Base-by-base conservation (phyloP, 2,888 invertebrate species). In the Endotricha flammealis region DNA sequence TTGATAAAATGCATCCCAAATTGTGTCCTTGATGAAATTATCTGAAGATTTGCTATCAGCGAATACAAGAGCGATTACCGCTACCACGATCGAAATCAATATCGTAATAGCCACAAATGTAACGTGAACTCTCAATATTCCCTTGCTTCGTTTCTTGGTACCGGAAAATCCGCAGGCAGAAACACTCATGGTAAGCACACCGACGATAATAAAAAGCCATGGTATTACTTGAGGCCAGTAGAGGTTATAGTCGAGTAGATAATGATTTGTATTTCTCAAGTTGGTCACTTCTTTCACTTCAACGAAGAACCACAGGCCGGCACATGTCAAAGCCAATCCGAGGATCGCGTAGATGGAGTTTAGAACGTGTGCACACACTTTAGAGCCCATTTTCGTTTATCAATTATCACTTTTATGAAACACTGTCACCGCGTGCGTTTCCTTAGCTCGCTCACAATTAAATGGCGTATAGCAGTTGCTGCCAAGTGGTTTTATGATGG, bases 211-310 rank as follows among this genome's bases (percentile, higher is more conserved):
- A 39, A 83, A 86, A 39, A 85, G 54, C 85, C 85, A 86, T 0
- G 85, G 85, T 0, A 82, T 62, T 0, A 76, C 80, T 47, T 86
- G 85, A 0, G 83, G 80, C 83, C 82, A 86, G 41, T 82, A 81
- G 39, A 86, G 67, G 9, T 64, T 72, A 64, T 80, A 86, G 46
- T 86, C 83, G 42, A 85, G 54, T 0, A 79, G 44, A 17, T 85
- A 85, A 35, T 85, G 85, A 55, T 71, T 72, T 41, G 53, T 58
- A 46, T 74, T 72, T 4, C 73, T 44, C 7, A 74, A 32, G 5
- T 43, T 53, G 0, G 69, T 69, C 37, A 73, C 52, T 27, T 63
- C 53, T 46, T 57, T 44, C 8, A 73, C 60, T 49, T 72, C 58
- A n/a, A 65, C 61, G 48, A 63, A 73, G 48, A 64, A 68, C 61